Evolutionary conservation across 2,888 invertebrate species (phyloP), one percentile per base, ranked within the genome.

Genomic region (Thecophora atra): DNA sequence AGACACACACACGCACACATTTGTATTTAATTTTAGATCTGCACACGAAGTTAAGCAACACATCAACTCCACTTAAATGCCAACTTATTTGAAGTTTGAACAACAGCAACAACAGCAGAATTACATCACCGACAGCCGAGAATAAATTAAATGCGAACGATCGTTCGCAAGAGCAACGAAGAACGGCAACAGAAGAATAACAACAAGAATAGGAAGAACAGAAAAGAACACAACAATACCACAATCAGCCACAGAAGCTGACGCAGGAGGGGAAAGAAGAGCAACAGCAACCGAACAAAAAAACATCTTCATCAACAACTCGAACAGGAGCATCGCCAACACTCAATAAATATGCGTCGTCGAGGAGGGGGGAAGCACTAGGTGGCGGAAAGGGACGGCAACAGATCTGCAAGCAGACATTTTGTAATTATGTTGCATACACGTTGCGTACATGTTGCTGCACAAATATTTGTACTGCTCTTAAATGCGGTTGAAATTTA

Each of bases 391-490:
- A 54, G 54, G 5, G 24, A 24, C 8, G 11, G 37, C 6, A 37
- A 37, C 37, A 37, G 37, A 37, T 6, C 37, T 37, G 37, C 60
- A 66, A 60, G 60, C 63, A 73, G 71, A 70, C 72, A 72, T 72
- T 74, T 70, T 72, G 66, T 70, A 74, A 74, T 74, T 74, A 72
- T 74, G 74, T 72, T 74, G 74, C 72, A 72, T 67, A 67, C 70
- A 70, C 70, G 56, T 60, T 26, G 58, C 70, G 68, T 72, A 69
- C 68, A 66, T 42, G 58, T 56, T 44, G 74, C 72, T 58, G 60
- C 63, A 19, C 66, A 68, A 72, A 74, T 74, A 72, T 74, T 74
- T 70, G 72, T 30, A 47, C 60, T 63, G 72, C 74, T 71, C 74
- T 72, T 72, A 70, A 69, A 70, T 70, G 70, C 44, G 62, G 70